Conservation (phyloP, 2,888 invertebrate species). For the Drosophila limbata region DNA sequence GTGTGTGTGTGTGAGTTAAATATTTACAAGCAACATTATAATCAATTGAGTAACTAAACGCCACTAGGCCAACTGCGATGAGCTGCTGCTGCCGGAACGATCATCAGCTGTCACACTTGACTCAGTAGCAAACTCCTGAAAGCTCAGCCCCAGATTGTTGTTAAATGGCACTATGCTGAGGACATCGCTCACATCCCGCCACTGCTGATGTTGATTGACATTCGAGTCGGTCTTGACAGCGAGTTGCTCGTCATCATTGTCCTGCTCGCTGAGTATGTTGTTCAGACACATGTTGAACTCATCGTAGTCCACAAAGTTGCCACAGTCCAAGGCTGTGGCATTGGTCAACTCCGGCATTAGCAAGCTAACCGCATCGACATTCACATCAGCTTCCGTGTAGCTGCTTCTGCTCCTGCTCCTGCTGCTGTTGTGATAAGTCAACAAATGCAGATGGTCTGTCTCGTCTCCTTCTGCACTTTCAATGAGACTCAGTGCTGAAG, state of each 20-base stretch:
- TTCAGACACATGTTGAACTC: slow-evolving; percentile 83
- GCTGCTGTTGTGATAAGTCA: slow-evolving; percentile 59
- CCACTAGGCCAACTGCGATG: slow-evolving; percentile 70
- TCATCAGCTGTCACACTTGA: slow-evolving; percentile 53
- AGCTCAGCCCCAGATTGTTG: slow-evolving; percentile 68
- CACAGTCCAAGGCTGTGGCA: slow-evolving; percentile 70
- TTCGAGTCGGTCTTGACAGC: slow-evolving; percentile 20
- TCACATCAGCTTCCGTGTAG: slow-evolving; percentile 60
- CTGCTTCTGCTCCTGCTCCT: slow-evolving; percentile 36
- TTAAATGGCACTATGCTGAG: slow-evolving; percentile 76
- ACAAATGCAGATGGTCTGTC: slow-evolving; percentile 64
- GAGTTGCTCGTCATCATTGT: slow-evolving; percentile 58
- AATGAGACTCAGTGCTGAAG: slow-evolving; percentile 55
- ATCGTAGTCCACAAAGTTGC: slow-evolving; percentile 81
- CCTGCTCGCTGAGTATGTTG: slow-evolving; percentile 79
- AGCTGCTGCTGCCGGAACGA: slow-evolving; percentile 63
- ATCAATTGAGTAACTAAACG: slow-evolving; percentile 19
- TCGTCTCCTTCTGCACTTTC: slow-evolving; percentile 40
- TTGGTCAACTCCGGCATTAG: slow-evolving; percentile 76
- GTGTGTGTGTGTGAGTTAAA: slow-evolving; percentile 32
- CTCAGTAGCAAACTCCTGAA: slow-evolving; percentile 61
- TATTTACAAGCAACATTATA: slow-evolving; percentile 43
- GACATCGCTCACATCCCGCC: slow-evolving; percentile 68
- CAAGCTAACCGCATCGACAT: slow-evolving; percentile 70
- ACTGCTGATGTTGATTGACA: slow-evolving; percentile 44